A percentile compares a stretch with the other conserved stretches of the same genome.
phyloP scores from a whole-genome alignment of 2,113 vertebrate species.

The Scortum barcoo region DNA sequence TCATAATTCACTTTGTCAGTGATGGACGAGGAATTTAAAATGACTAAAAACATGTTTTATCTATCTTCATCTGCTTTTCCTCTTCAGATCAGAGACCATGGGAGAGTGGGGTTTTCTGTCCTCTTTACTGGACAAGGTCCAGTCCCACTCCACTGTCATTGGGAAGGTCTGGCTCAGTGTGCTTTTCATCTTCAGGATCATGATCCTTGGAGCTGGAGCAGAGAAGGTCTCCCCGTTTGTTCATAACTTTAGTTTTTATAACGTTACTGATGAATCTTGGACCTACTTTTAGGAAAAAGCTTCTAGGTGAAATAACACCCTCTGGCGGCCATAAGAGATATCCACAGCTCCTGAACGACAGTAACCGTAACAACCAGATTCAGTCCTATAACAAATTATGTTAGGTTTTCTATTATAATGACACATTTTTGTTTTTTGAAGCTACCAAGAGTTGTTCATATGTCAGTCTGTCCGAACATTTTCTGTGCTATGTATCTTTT shows the following conservation, averaged over 20 bases:
- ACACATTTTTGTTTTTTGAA: neutral
- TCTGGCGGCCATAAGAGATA: conserved; percentile 9
- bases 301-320: neutral
- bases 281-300: too few relatives aligned
- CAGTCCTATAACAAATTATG: neutral
- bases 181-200: conserved; percentile 96
- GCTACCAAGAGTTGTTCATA: too few relatives aligned
- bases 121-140: conserved; percentile 90
- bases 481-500: neutral
- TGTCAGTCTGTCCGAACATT: neutral
- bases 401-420: neutral
- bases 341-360: neutral
- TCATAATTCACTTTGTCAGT: neutral
- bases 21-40: neutral
- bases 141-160: conserved; percentile 90
- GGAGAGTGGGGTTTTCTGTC: conserved; percentile 90
- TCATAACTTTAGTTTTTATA: neutral
- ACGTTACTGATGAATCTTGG: too few relatives aligned
- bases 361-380: neutral
- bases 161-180: conserved; percentile 98
- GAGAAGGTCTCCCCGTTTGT: conserved; percentile 75
- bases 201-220: conserved; percentile 91
- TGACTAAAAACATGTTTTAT: neutral
- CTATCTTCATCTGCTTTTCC: conserved; percentile 2
- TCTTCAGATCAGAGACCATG: conserved; percentile 68